Base-by-base conservation (phyloP, 2,888 invertebrate genomes). In the Halocaridina rubra region DNA sequence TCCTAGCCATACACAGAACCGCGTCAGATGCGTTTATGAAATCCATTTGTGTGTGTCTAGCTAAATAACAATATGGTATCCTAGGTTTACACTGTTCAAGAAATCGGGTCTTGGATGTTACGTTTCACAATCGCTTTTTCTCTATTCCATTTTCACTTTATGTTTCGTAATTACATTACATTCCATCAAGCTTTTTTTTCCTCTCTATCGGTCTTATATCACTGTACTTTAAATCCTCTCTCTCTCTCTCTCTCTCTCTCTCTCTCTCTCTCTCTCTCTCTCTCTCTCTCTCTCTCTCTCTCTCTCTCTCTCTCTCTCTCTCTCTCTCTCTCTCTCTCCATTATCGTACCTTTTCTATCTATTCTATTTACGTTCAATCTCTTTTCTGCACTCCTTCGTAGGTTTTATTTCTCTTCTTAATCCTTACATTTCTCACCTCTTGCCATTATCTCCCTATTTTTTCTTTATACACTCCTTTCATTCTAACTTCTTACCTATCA, bases 221-320 rank as follows among this genome's bases (percentile, higher is more conserved):
- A 8, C 27, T n/a, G 24, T 1, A 22, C 27, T 27, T 1, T 13
- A 10, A 22, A 3, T 27, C n/a, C n/a, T 1, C 8, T 61, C 8
- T 1, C n/a, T n/a, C 8, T 61, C 8, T 8, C 7, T n/a, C 8
- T 61, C 8, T 61, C 1, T n/a, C n/a, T 61, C 16, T 61, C 5
- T n/a, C 2, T 61, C 16, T 61, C 61, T 61, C 61, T n/a, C n/a
- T n/a, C 61, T 61, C n/a, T n/a, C n/a, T n/a, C 61, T 61, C 61
- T n/a, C n/a, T n/a, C 61, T 61, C 61, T 61, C n/a, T n/a, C n/a
- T 61, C 61, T n/a, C n/a, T n/a, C n/a, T n/a, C 16, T 61, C 61
- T 61, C 61, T n/a, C n/a, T n/a, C 61, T 61, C 61, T n/a, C n/a
- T n/a, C 61, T 61, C 61, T 61, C n/a, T n/a, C n/a, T 61, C 61